Evolutionary conservation across 30 jellyfish, hydroid and myxozoan genomes (phyloP).

Genomic region (Haliclystus octoradiatus): DNA sequence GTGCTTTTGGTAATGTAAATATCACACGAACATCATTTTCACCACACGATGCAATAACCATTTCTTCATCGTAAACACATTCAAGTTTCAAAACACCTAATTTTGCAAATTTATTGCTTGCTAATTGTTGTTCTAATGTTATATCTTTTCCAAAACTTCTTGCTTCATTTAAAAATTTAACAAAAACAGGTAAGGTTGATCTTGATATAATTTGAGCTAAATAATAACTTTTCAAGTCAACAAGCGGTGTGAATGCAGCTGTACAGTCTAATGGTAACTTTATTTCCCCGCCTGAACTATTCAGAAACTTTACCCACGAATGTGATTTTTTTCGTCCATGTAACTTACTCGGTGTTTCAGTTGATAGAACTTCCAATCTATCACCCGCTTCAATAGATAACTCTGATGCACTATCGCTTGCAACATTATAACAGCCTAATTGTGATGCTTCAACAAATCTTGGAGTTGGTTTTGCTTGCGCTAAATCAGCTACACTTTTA

Average conservation of each 20-base stretch:
- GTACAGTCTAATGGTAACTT: slow-evolving; percentile 54
- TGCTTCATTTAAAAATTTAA: too few relatives aligned
- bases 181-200: slow-evolving; percentile 35
- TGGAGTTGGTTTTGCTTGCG: slow-evolving; percentile 71
- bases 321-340: too few relatives aligned
- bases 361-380: slow-evolving; percentile 40
- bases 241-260: slow-evolving; percentile 59
- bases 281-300: slow-evolving; percentile 44
- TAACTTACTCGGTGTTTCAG: slow-evolving; percentile 8
- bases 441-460: slow-evolving; percentile 66
- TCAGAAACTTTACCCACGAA: slow-evolving; percentile 28
- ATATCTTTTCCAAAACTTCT: too few relatives aligned
- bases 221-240: slow-evolving; percentile 11
- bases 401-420: slow-evolving; percentile 30
- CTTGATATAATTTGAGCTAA: slow-evolving; percentile 34
- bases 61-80: slow-evolving; percentile 27
- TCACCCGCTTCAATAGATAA: slow-evolving; percentile 88
- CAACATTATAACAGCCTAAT: slow-evolving; percentile 73
- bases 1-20: slow-evolving; percentile 54
- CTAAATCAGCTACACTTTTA: slow-evolving; percentile 57
- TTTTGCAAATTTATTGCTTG: background rate
- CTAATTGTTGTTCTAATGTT: too few relatives aligned
- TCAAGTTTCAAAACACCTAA: slow-evolving; percentile 53
- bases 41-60: slow-evolving; percentile 75
- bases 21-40: slow-evolving; percentile 44